Base-by-base conservation (phyloP, 2,113 vertebrate species). In the Castor canadensis region DNA sequence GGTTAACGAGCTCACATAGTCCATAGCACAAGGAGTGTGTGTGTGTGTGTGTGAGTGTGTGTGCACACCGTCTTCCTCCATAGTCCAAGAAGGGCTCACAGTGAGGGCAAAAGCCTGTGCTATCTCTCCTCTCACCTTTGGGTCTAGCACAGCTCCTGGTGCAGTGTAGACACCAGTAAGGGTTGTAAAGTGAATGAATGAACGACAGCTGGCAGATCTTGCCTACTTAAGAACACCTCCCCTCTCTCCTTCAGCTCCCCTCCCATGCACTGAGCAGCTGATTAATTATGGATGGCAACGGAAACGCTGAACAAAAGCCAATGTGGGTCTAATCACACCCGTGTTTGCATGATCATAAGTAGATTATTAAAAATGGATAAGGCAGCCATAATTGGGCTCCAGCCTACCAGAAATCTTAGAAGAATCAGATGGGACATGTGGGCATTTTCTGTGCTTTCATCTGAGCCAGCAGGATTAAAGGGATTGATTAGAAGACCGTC, bases 341-440 rank as follows among this genome's bases (percentile, higher is more conserved):
- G 92, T 95, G 96, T 96, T 95, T 97, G 95, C 92, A 84, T 94
- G 96, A 96, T 97, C 96, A 91, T 96, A 97, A 97, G 97, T 89
- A 97, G 96, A 96, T 98, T 97, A 97, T 97, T 97, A 97, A 98
- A 97, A 97, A 97, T 97, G 95, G 92, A 97, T 97, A 97, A 97
- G 96, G 97, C 96, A 96, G 92, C 92, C 96, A 93, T 98, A 97
- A 97, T 98, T 98, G 96, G 96, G 96, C 97, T 96, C 96, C 91
- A 96, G 93, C 97, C 95, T 97, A 96, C 97, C 96, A 97, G 97
- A 97, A 97, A 97, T 95, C 97, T 97, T 96, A 97, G 96, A 97
- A 96, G 95, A 95, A 96, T 91, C 97, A 97, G 97, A 97, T 97
- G 93, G 96, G 95, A 15, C 88, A 79, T 95, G 95, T 84, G 95